Base-by-base conservation (phyloP, 2,888 invertebrate genomes). In the Pherbina coryleti region DNA sequence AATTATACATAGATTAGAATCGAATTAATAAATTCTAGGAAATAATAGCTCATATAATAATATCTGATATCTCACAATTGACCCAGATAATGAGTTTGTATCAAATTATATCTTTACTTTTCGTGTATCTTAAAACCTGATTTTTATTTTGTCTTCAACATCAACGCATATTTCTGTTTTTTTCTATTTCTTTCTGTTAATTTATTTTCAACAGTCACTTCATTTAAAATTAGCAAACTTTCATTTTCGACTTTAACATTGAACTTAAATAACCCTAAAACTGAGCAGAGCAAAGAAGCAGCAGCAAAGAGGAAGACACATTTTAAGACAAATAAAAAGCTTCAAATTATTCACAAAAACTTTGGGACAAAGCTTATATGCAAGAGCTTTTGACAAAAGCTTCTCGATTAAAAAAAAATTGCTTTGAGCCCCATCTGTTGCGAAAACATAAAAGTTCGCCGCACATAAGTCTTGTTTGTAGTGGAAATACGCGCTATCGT, bases 221-320 rank as follows among this genome's bases (percentile, higher is more conserved):
- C 44, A 2, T 14, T 44, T 1, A 11, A 44, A 14, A 44, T 31
- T 64, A 57, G 57, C 66, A 19, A 57, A 73, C 78, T 78, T 78
- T 77, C 78, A 28, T 60, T 69, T 78, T 73, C 69, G 64, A 14
- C 25, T 14, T 19, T 71, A 78, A 75, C 80, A 80, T 80, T 80
- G 79, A 80, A 80, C 80, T 80, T 76, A 49, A 22, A 11, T 78
- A 79, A 80, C 73, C 79, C 67, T 66, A 57, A 57, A 73, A 44
- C n/a, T 22, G n/a, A n/a, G 49, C 31, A 55, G 44, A 53, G 28
- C 14, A 57, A 57, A 37, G 7, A 22, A 60, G 28, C 57, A 19
- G 19, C 22, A 60, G 14, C 57, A 22, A 60, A 25, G 9, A 25
- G 8, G 0, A 22, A 60, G 4, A n/a, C 57, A 11, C 1, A 8